Percentiles rank a stretch among this genome's conserved stretches.
phyloP scores from a whole-genome alignment of 2,113 vertebrate species.

The Syrmaticus mikado region DNA sequence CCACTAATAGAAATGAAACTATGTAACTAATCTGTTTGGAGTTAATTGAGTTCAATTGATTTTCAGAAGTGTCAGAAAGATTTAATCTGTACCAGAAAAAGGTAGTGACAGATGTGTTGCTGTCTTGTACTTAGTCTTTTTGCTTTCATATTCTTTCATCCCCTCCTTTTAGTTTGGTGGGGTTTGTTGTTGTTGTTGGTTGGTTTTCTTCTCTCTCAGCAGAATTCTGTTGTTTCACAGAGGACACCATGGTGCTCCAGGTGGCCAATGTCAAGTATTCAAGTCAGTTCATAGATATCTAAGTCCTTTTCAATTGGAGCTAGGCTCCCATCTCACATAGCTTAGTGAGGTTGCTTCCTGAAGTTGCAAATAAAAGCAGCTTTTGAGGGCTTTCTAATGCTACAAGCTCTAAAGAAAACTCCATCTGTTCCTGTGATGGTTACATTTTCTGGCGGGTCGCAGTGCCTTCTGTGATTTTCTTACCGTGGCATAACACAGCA shows the following conservation, averaged over 20 bases:
- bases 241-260: neutral
- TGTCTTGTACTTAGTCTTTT: neutral
- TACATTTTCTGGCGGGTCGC: neutral
- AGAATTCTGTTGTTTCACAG: neutral
- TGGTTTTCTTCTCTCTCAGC: neutral
- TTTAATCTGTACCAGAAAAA: neutral
- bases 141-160: neutral
- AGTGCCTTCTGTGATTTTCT: neutral
- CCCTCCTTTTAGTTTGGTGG: neutral
- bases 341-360: neutral
- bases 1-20: neutral
- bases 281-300: neutral
- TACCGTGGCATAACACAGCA: neutral
- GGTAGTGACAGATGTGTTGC: neutral
- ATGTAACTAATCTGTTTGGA: neutral
- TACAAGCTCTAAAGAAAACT: neutral
- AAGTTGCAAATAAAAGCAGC: neutral
- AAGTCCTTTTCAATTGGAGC: neutral
- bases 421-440: accelerated
- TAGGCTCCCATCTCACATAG: neutral
- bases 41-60: neutral
- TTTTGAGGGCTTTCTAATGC: neutral
- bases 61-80: neutral
- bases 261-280: neutral
- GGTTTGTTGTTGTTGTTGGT: too few relatives aligned